These are phyloP conservation scores for Eleutherodactylus coqui DNA, from an alignment of 2,797 vertebrate genomes.

Conservation along the genomic window DNA sequence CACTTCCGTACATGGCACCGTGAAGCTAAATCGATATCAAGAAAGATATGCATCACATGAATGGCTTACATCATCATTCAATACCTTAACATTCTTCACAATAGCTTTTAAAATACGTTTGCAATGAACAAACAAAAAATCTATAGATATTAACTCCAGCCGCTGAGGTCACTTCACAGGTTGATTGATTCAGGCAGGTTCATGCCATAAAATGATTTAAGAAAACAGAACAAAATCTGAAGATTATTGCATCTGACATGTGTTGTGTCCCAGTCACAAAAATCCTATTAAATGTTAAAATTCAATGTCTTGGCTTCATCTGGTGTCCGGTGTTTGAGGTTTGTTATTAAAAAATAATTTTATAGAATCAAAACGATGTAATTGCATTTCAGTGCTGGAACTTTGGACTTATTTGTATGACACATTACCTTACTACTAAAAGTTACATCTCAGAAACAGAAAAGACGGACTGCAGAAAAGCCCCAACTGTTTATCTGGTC, in stretches of 20 bases:
- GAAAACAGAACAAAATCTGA: background rate
- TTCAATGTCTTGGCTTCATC: background rate
- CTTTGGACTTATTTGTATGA: background rate
- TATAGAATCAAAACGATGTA: background rate
- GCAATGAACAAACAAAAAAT: conserved; percentile 14
- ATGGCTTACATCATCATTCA: conserved; percentile 5
- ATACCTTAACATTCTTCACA: background rate
- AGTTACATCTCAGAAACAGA: background rate
- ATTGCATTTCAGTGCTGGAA: background rate
- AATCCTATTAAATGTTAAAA: conserved; percentile 30
- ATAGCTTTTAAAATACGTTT: background rate
- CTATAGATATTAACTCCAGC: conserved; percentile 10
- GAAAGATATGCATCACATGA: background rate
- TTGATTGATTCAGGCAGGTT: conserved; percentile 4
- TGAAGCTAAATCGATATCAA: conserved; percentile 78
- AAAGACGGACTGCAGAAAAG: no score
- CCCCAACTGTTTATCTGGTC: no score
- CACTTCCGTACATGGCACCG: conserved; percentile 91
- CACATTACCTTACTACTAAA: background rate
- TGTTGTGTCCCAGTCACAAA: background rate
- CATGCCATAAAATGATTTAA: conserved; percentile 9
- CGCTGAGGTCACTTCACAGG: background rate
- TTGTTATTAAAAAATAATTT: background rate
- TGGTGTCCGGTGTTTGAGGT: background rate
- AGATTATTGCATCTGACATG: conserved; percentile 1